Percentiles rank a stretch among this genome's conserved stretches.
These are phyloP conservation scores for Piaya cayana DNA, from an alignment of 2,113 vertebrate genomes.

Conservation along the genomic window DNA sequence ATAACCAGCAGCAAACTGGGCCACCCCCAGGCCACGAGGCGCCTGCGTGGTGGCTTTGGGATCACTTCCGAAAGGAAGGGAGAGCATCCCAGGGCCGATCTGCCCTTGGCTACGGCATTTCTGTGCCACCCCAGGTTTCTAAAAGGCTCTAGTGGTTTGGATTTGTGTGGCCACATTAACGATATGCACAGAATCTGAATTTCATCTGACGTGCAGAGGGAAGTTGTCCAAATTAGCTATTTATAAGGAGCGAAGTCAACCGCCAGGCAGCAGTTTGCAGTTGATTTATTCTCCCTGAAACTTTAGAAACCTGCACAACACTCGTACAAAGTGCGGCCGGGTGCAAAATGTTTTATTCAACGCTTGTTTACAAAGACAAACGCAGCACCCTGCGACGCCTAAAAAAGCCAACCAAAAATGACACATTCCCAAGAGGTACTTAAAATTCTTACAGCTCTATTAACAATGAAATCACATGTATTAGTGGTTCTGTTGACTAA, in stretches of 20 bases:
- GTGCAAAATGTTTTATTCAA: conserved; percentile 35
- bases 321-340: conserved; percentile 46
- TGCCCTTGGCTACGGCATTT: not conserved
- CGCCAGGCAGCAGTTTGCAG: conserved; percentile 34
- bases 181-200: conserved; percentile 8
- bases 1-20: not conserved
- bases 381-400: conserved; percentile 48
- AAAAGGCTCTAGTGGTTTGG: not conserved
- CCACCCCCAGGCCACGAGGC: not conserved
- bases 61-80: not conserved
- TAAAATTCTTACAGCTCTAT: conserved; percentile 67
- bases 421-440: conserved; percentile 69
- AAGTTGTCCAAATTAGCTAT: conserved; percentile 49
- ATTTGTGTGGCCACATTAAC: not conserved
- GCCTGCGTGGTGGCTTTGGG: not conserved
- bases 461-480: conserved; percentile 54
- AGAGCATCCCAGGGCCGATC: not conserved
- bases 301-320: conserved; percentile 67
- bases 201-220: not conserved
- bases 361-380: conserved; percentile 24
- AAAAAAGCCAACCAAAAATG: conserved; percentile 66
- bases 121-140: not conserved
- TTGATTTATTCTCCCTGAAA: conserved; percentile 72
- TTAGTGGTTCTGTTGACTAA: conserved; percentile 62
- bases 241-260: conserved; percentile 58